Evolutionary conservation across 2,797 vertebrate species (phyloP).

Genomic region (Sciurus carolinensis): DNA sequence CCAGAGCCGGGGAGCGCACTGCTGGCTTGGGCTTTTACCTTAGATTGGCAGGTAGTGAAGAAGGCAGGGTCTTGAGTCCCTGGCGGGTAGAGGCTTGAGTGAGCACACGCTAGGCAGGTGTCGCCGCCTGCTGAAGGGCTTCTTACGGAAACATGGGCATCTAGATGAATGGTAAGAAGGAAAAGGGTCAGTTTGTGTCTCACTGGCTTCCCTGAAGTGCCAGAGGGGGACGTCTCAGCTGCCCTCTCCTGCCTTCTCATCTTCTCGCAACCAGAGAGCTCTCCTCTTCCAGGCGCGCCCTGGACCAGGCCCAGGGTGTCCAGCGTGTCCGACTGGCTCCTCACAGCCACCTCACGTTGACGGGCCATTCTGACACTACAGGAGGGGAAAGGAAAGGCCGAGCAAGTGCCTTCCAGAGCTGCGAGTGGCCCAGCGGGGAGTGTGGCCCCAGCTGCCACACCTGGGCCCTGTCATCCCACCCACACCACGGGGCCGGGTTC

Average conservation of each 20-base stretch:
- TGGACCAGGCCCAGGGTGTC: neutral
- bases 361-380: neutral
- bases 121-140: too few species aligned
- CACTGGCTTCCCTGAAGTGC: neutral
- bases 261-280: neutral
- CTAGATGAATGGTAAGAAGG: neutral
- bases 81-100: neutral
- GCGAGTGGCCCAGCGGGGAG: neutral
- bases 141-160: neutral
- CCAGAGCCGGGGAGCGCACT: too few species aligned
- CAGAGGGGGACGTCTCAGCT: rapidly evolving
- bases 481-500: neutral
- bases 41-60: neutral
- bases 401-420: neutral
- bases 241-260: too few species aligned
- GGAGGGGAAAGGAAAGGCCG: neutral
- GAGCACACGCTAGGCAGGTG: neutral
- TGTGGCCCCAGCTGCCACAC: neutral
- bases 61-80: neutral
- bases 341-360: rapidly evolving
- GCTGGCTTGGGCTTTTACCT: neutral
- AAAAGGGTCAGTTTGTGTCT: neutral
- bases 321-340: rapidly evolving
- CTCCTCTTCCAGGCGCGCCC: neutral
- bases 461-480: rapidly evolving